Conservation (phyloP, 1,140 invertebrate species). For the Ceratina calcarata region DNA sequence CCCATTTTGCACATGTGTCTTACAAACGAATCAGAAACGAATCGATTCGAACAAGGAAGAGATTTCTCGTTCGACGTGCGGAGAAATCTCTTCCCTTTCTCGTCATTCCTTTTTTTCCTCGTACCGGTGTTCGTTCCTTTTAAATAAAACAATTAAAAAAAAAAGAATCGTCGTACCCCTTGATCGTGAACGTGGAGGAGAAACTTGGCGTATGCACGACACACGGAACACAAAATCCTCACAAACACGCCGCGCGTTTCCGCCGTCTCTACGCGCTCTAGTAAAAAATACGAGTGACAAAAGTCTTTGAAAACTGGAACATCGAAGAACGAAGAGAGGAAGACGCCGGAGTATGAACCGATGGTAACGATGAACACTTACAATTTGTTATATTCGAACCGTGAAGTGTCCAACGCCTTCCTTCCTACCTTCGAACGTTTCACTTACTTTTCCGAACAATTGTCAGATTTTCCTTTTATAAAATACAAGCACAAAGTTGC, state of each 20-base stretch:
- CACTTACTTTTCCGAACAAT: no score
- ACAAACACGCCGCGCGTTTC: not conserved
- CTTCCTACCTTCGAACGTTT: no score
- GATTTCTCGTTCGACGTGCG: constrained; percentile 31
- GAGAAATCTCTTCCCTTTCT: constrained; percentile 39
- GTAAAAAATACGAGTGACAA: not conserved
- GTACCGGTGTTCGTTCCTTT: constrained; percentile 16
- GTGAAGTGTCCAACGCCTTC: no score
- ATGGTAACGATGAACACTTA: no score
- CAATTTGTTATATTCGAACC: no score
- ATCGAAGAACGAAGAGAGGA: no score
- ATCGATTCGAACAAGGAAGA: not conserved
- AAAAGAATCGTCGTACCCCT: constrained; percentile 49
- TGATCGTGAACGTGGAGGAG: constrained; percentile 67
- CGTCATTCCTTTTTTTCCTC: not conserved
- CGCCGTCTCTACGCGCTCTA: not conserved
- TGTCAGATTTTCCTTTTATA: not conserved
- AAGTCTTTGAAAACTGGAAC: no score
- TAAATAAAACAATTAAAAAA: constrained; percentile 37
- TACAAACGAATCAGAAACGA: constrained; percentile 14
- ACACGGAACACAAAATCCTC: not conserved
- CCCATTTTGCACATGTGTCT: constrained; percentile 13
- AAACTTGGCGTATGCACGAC: constrained; percentile 45
- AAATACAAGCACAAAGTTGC: constrained; percentile 15
- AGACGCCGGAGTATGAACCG: no score